Percentiles rank a stretch among this genome's conserved stretches.
Evolutionary conservation across 1,140 invertebrate genomes (phyloP).

Genomic region (Calycopis cecrops): DNA sequence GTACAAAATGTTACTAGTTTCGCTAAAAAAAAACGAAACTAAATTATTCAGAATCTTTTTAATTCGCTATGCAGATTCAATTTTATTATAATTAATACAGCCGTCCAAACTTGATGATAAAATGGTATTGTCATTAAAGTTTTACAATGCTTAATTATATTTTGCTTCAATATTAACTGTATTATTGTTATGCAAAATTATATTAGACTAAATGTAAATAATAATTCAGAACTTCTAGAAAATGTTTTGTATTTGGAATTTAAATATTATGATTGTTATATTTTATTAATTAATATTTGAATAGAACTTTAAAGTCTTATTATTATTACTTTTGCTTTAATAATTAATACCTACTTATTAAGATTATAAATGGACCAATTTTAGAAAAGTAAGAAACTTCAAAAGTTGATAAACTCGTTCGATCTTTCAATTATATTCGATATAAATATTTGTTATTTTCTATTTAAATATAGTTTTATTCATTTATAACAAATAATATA

Average conservation of each 20-base stretch:
- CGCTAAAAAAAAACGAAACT: slow-evolving; percentile 3
- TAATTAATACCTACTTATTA: no score
- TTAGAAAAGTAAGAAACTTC: no score
- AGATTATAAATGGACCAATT: no score
- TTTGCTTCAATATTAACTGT: background rate
- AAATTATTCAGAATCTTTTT: slow-evolving; percentile 11
- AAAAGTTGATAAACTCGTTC: no score
- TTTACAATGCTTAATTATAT: slow-evolving; percentile 12
- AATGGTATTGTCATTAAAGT: slow-evolving; percentile 9
- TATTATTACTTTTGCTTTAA: background rate
- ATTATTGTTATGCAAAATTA: slow-evolving; percentile 10
- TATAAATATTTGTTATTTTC: no score
- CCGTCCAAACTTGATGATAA: slow-evolving; percentile 10
- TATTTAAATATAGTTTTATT: no score
- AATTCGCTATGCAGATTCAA: slow-evolving; percentile 8
- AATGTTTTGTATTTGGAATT: background rate
- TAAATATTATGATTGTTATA: no score
- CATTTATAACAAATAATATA: no score
- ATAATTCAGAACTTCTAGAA: background rate
- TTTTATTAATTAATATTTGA: no score
- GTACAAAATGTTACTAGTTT: background rate
- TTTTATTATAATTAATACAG: slow-evolving; percentile 10
- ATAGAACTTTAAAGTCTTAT: background rate
- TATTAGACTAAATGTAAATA: background rate
- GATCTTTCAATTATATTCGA: no score